Percentiles rank a stretch among this genome's conserved stretches.
phyloP scores from a whole-genome alignment of 1,140 invertebrate species.

The Hycleus phaleratus region DNA sequence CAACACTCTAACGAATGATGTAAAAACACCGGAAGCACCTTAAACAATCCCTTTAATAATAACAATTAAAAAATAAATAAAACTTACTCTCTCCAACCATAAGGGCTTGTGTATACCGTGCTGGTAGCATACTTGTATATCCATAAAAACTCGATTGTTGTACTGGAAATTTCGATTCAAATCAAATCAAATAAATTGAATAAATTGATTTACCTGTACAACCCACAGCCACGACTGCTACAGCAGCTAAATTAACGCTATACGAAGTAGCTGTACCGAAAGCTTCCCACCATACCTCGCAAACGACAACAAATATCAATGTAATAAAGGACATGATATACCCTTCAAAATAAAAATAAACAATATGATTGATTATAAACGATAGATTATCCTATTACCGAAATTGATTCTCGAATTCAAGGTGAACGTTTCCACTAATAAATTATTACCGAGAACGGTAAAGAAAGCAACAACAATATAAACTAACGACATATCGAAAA shows the following conservation, averaged over 20 bases:
- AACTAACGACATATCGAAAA: conserved; percentile 86
- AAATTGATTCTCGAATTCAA: conserved; percentile 78
- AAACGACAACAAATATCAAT: conserved; percentile 72
- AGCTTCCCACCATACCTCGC: conserved; percentile 76
- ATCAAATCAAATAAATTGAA: neutral
- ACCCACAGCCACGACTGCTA: conserved; percentile 77
- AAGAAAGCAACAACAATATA: conserved; percentile 82
- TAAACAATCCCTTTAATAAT: conserved; percentile 15
- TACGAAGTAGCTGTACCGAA: conserved; percentile 67
- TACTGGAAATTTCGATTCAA: conserved; percentile 44
- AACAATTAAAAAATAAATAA: neutral
- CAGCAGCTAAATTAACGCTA: conserved; percentile 71
- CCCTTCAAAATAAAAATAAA: conserved; percentile 48
- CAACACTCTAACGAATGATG: conserved; percentile 73
- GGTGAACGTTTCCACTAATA: conserved; percentile 74
- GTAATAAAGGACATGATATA: conserved; percentile 76
- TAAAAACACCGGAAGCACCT: conserved; percentile 80
- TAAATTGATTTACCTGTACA: conserved; percentile 59
- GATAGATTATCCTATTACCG: conserved; percentile 48
- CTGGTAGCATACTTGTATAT: conserved; percentile 85
- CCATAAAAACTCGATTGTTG: conserved; percentile 93
- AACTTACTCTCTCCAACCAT: conserved; percentile 88
- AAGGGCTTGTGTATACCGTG: conserved; percentile 82
- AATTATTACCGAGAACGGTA: conserved; percentile 78
- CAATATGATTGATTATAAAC: neutral